These are phyloP conservation scores for Meloidogyne floridensis DNA, from an alignment of 1,140 invertebrate genomes.

Conservation along the genomic window DNA sequence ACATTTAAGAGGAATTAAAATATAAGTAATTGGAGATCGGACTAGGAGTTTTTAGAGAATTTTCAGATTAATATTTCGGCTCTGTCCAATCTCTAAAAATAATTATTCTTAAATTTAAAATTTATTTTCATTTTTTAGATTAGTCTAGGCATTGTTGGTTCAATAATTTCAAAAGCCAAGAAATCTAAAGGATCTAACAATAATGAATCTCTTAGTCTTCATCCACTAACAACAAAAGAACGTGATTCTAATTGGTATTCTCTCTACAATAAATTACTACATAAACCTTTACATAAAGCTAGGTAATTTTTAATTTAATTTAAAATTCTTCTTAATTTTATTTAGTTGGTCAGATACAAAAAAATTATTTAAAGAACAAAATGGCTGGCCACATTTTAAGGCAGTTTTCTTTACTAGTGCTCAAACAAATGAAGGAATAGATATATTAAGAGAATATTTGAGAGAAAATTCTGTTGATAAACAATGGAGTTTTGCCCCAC, in stretches of 20 bases:
- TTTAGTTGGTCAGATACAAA: slow-evolving; percentile 35
- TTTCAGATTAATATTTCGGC: too few relatives aligned
- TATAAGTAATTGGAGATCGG: too few relatives aligned
- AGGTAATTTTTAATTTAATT: slow-evolving; percentile 1
- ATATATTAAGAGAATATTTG: slow-evolving; percentile 53
- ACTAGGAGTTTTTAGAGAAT: too few relatives aligned
- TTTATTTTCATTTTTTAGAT: neutral
- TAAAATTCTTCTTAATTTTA: slow-evolving; percentile 5
- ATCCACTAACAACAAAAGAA: neutral
- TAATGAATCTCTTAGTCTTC: neutral
- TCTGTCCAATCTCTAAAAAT: neutral
- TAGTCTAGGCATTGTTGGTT: neutral
- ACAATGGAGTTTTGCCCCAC: slow-evolving; percentile 26
- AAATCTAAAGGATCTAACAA: slow-evolving; percentile 32
- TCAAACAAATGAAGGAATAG: slow-evolving; percentile 58
- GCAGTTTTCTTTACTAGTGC: slow-evolving; percentile 56
- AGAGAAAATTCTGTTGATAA: slow-evolving; percentile 26
- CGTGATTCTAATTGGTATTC: slow-evolving; percentile 53
- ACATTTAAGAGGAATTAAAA: too few relatives aligned
- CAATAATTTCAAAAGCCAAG: slow-evolving; percentile 32
- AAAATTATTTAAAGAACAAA: slow-evolving; percentile 47
- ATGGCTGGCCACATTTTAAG: slow-evolving; percentile 57
- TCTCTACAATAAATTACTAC: slow-evolving; percentile 34
- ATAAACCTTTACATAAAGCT: slow-evolving; percentile 36
- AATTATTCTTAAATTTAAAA: neutral